A percentile compares a stretch with the other conserved stretches of the same genome.
These are phyloP conservation scores for Channa striata DNA, from an alignment of 2,797 vertebrate genomes.

Conservation along the genomic window DNA sequence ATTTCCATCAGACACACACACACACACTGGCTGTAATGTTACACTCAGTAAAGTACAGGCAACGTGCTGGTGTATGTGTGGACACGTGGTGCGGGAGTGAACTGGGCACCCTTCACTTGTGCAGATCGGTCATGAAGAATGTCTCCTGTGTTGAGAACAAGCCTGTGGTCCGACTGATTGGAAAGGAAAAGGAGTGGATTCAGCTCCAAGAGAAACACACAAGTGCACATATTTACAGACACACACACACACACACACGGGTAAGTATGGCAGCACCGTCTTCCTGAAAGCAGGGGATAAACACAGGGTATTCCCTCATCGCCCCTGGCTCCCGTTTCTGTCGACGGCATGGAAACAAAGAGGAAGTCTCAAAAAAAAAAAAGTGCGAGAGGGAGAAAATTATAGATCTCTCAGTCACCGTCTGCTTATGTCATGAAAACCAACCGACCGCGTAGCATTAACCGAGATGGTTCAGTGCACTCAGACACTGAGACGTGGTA, in stretches of 20 bases:
- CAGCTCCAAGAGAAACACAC: not conserved
- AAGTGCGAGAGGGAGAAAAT: constrained; percentile 68
- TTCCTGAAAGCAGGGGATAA: constrained; percentile 42
- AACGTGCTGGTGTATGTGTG: not conserved
- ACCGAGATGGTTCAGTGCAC: constrained; percentile 36
- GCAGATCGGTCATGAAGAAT: constrained; percentile 19
- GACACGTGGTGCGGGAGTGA: not conserved
- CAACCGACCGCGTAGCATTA: constrained; percentile 61
- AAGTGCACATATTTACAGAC: too few species aligned
- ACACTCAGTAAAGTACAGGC: constrained; percentile 8
- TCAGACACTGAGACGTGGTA: constrained; percentile 60
- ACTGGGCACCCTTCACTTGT: not conserved
- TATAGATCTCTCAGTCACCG: constrained; percentile 71
- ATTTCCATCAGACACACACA: constrained; percentile 39
- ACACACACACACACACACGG: not conserved
- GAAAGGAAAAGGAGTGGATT: not conserved
- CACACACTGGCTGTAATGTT: constrained; percentile 21
- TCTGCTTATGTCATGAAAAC: constrained; percentile 77
- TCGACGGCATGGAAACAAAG: constrained; percentile 65
- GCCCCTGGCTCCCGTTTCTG: constrained; percentile 66
- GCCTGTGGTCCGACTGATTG: constrained; percentile 14
- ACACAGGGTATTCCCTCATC: constrained; percentile 69
- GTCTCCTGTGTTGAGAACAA: not conserved
- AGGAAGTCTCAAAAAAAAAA: constrained; percentile 59
- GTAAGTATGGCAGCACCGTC: constrained; percentile 35